Conservation (phyloP, 2,888 invertebrate genomes). For the Lysandra coridon region DNA sequence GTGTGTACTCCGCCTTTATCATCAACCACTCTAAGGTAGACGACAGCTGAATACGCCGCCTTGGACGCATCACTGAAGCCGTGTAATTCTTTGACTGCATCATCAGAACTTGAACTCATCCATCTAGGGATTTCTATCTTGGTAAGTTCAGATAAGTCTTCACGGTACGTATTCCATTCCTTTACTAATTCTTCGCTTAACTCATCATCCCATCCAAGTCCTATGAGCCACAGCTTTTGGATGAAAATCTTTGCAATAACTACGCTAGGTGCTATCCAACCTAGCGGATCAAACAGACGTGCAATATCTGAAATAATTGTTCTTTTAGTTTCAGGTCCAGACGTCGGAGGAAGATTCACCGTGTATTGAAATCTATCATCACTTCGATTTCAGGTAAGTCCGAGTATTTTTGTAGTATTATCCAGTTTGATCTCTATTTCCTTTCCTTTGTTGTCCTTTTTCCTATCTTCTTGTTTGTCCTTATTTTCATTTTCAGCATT, state of each 20-base stretch:
- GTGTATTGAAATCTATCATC: not conserved
- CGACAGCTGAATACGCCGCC: not conserved
- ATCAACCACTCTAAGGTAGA: not conserved
- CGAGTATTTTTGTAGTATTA: too few relatives aligned
- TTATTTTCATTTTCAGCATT: not conserved
- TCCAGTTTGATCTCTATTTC: not conserved
- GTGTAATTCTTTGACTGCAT: not conserved
- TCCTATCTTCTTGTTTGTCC: not conserved
- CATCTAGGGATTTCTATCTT: not conserved
- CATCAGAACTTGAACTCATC: not conserved
- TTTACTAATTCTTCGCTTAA: not conserved
- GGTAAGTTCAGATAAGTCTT: not conserved
- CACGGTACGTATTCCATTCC: constrained; percentile 1
- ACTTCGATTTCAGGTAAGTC: too few relatives aligned
- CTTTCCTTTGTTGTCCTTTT: not conserved
- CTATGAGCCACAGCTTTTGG: constrained; percentile 2
- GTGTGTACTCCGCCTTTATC: not conserved
- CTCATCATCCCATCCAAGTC: not conserved
- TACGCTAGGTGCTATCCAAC: not conserved
- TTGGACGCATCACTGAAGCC: constrained; percentile 1
- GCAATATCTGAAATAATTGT: not conserved
- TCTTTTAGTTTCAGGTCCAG: not conserved
- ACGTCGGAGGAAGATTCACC: not conserved
- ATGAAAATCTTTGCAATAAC: not conserved
- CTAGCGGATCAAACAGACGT: not conserved